phyloP scores from a whole-genome alignment of 1,140 invertebrate genomes.

The Microplitis mediator region DNA sequence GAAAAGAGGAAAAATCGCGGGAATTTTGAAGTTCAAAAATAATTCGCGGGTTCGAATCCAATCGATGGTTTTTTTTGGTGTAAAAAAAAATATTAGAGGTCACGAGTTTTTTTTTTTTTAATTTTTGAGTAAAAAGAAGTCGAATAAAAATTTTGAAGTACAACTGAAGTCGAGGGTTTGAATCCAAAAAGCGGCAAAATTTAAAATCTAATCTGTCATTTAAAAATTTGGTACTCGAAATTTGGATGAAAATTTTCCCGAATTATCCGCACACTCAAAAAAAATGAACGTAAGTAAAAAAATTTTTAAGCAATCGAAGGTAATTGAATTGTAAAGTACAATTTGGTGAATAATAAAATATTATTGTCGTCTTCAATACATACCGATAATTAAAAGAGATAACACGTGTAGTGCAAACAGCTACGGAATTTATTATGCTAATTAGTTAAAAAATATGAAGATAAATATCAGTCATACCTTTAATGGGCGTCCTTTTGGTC shows the following conservation, averaged over 20 bases:
- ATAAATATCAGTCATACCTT: slow-evolving; percentile 66
- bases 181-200: no score
- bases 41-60: background rate
- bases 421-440: slow-evolving; percentile 61
- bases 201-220: no score
- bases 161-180: no score
- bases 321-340: background rate
- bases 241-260: background rate
- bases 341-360: background rate
- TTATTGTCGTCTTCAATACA: slow-evolving; percentile 57
- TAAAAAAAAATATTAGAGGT: no score
- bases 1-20: no score
- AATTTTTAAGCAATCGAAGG: slow-evolving; percentile 1
- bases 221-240: background rate
- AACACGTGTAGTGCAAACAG: slow-evolving; percentile 51
- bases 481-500: slow-evolving; percentile 78
- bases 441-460: slow-evolving; percentile 54
- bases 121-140: no score
- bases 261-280: background rate
- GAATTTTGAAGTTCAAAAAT: background rate
- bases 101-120: no score
- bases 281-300: background rate
- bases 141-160: no score
- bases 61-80: no score
- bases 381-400: slow-evolving; percentile 52